Evolutionary conservation across 2,888 invertebrate species (phyloP), one percentile per base, ranked within the genome.

Genomic region (Scaptomyza caliginosa): DNA sequence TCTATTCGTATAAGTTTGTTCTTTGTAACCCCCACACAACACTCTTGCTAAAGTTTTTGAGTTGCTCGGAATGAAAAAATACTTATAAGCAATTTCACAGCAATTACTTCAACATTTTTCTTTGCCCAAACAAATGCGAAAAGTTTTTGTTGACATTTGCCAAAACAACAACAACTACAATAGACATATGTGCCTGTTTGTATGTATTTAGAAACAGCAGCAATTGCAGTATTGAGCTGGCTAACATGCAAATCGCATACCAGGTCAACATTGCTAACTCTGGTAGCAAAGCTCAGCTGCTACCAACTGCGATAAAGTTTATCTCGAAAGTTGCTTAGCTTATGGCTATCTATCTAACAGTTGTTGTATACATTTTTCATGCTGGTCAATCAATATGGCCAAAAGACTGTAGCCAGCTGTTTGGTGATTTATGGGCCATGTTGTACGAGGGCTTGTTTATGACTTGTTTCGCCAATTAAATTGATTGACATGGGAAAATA

Each of bases 401-500:
- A 51, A 42, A 40, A 64, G 42, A 52, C 26, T 3, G 34, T 26
- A 28, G 51, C 81, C 81, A 83, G 80, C 80, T 67, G 80, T 46
- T 62, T 19, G 21, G 21, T 87, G 86, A 86, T 86, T 87, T 88
- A 87, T 88, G 73, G 82, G 71, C 60, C 67, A 60, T 68, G 72
- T 39, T 16, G 72, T 28, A 43, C 38, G 68, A 68, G 56, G 64
- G 67, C 73, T 70, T 85, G 73, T 69, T 69, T 64, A 66, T 63
- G 64, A 50, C 83, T 73, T 79, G 84, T 77, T 60, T 34, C 52
- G 55, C 73, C 77, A 84, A 89, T 89, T 82, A 81, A 86, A 86
- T 73, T 83, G 88, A 88, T 89, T 88, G 79, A 81, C 89, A 80
- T 88, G 89, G 82, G 82, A 86, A 88, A 81, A n/a, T n/a, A 88